Evolutionary conservation across 2,888 invertebrate genomes (phyloP).

Genomic region (Cabera pusaria): DNA sequence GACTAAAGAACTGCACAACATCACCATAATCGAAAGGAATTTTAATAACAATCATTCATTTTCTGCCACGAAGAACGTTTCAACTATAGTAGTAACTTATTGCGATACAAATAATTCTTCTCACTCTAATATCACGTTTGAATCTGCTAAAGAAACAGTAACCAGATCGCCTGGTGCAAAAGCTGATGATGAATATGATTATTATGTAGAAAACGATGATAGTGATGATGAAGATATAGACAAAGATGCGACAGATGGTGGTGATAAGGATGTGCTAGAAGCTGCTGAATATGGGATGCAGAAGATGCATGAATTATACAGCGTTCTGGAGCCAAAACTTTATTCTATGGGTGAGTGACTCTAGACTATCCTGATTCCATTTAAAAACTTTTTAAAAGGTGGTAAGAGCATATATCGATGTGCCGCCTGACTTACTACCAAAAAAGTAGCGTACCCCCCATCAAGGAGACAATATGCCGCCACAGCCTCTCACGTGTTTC

Average conservation of each 20-base stretch:
- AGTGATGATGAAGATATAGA: slow-evolving; percentile 35
- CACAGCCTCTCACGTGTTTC: too few species aligned
- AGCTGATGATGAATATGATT: slow-evolving; percentile 35
- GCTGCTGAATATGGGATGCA: slow-evolving; percentile 87
- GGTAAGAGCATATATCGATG: not conserved
- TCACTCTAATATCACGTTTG: slow-evolving; percentile 41
- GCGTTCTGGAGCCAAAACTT: slow-evolving; percentile 86
- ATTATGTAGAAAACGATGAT: slow-evolving; percentile 38
- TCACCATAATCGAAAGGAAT: slow-evolving; percentile 71
- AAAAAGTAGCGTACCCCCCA: too few species aligned
- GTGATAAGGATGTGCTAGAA: slow-evolving; percentile 81
- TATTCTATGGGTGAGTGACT: slow-evolving; percentile 86
- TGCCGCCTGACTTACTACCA: too few species aligned
- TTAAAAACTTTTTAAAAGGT: too few species aligned
- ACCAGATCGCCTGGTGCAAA: slow-evolving; percentile 19
- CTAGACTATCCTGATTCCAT: too few species aligned
- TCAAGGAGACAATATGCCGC: too few species aligned
- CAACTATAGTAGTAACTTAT: slow-evolving; percentile 72
- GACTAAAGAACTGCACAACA: slow-evolving; percentile 70
- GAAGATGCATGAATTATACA: slow-evolving; percentile 86
- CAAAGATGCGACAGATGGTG: slow-evolving; percentile 46
- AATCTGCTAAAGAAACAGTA: slow-evolving; percentile 36
- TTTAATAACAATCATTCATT: slow-evolving; percentile 64
- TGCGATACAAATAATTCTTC: slow-evolving; percentile 64
- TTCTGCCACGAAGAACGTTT: slow-evolving; percentile 65